Base-by-base conservation (phyloP, 2,888 invertebrate genomes). In the Epicampocera succincta region DNA sequence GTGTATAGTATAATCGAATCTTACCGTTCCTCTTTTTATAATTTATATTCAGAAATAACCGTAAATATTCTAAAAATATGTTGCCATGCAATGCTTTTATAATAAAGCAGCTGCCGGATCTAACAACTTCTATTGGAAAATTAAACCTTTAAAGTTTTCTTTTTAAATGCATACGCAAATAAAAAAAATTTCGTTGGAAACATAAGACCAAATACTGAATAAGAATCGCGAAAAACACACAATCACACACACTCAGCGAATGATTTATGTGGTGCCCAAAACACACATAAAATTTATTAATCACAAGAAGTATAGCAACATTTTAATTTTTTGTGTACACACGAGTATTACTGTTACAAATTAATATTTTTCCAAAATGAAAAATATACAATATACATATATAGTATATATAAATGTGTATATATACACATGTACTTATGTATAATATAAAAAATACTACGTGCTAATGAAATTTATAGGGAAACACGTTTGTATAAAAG, bases 181-280 rank as follows among this genome's bases (percentile, higher is more conserved):
- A 2, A 8, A 42, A 1, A 13, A n/a, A 40, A 44, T 50, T 29
- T 29, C 21, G 13, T 15, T 50, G 29, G 33, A 68, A 76, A 61
- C 63, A 38, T n/a, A 69, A 76, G 54, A 69, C 44, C 75, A 56
- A 71, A 15, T 5, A 15, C 17, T 44, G 12, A 60, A 68, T 48
- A 46, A 29, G 44, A 58, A 65, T 38, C 56, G 29, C 40, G 33
- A n/a, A 68, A 76, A 68, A 76, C 19, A 44, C 9, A 21, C 3
- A 58, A 40, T 3, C 25, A 33, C 33, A 33, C 33, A 33, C 33
- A 6, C 33, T 33, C 8, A 9, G 9, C 21, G 50, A 58, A 50
- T 78, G 65, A 78, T 78, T 72, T 78, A 78, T 78, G 40, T 33
- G 19, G 19, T 33, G 25, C n/a, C 46, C 9, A 60, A 61, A 54